These are phyloP conservation scores for Hipparchia sbordonii DNA, from an alignment of 2,888 invertebrate genomes.

Conservation along the genomic window DNA sequence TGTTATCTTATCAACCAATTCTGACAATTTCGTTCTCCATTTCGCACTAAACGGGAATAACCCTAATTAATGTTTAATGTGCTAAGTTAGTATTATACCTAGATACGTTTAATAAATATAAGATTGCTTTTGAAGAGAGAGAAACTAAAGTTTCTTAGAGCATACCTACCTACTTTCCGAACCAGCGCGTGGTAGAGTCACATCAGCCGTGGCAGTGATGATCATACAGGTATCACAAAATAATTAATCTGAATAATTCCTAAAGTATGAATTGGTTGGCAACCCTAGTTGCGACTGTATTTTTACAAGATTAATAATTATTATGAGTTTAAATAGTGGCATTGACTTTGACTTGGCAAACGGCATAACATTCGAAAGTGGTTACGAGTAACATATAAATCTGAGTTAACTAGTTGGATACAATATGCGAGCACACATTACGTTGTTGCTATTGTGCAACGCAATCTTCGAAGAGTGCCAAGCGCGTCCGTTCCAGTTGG, in stretches of 20 bases:
- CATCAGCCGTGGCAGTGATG: no score
- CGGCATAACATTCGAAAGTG: not conserved
- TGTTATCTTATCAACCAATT: not conserved
- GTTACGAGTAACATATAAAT: not conserved
- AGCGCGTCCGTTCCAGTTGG: not conserved
- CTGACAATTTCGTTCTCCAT: not conserved
- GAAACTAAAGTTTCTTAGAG: no score
- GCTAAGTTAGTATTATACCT: no score
- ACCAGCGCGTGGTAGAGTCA: no score
- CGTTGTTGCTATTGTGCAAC: not conserved
- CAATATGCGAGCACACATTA: not conserved
- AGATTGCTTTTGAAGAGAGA: no score
- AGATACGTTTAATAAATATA: no score
- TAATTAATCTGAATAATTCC: no score
- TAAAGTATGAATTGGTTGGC: no score
- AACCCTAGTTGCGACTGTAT: not conserved
- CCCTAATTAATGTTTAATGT: no score
- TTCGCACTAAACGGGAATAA: not conserved
- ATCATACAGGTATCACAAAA: no score
- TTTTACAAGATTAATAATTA: not conserved
- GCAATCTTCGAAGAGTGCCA: not conserved
- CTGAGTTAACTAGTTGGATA: not conserved
- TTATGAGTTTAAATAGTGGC: constrained; percentile 5
- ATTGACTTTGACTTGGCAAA: constrained; percentile 16
- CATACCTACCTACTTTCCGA: no score